Conservation (phyloP, 2,888 invertebrate species). For the Mythimna loreyi region DNA sequence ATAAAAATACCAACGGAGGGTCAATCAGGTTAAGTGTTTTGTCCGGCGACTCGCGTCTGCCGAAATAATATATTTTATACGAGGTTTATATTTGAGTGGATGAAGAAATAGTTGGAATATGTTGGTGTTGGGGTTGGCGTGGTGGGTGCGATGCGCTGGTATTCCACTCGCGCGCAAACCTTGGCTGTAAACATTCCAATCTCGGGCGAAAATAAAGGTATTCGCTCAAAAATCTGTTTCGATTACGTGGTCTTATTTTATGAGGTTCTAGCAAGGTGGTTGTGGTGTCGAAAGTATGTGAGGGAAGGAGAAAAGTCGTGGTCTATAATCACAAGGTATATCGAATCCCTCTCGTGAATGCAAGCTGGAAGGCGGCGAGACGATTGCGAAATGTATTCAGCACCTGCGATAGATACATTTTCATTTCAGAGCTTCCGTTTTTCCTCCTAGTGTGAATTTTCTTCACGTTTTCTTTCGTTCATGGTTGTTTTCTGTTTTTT, state of each 20-base stretch:
- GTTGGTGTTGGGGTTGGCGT: slow-evolving; percentile 36
- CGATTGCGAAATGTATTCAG: slow-evolving; percentile 20
- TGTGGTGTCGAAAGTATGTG: slow-evolving; percentile 4
- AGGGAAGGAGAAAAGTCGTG: slow-evolving; percentile 1
- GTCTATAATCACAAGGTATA: slow-evolving; percentile 26
- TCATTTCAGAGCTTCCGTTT: slow-evolving; percentile 14
- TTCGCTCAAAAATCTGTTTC: slow-evolving; percentile 53
- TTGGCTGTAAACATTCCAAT: slow-evolving; percentile 58
- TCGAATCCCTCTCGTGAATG: not conserved
- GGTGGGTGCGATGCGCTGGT: slow-evolving; percentile 47
- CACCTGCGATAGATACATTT: slow-evolving; percentile 16
- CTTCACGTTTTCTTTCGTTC: not conserved
- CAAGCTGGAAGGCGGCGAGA: slow-evolving; percentile 5
- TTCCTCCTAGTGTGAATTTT: slow-evolving; percentile 1
- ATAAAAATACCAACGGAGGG: slow-evolving; percentile 85
- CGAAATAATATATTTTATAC: slow-evolving; percentile 79
- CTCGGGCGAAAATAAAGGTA: slow-evolving; percentile 57
- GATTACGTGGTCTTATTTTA: slow-evolving; percentile 48
- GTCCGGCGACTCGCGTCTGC: slow-evolving; percentile 75
- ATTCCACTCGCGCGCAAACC: slow-evolving; percentile 52
- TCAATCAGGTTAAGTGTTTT: slow-evolving; percentile 87
- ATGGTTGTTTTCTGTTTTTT: not conserved
- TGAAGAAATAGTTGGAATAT: slow-evolving; percentile 81
- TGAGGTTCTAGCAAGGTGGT: slow-evolving; percentile 1
- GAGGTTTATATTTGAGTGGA: slow-evolving; percentile 80